phyloP scores from a whole-genome alignment of 1,140 invertebrate genomes.

The Lepidotrigona ventralis region DNA sequence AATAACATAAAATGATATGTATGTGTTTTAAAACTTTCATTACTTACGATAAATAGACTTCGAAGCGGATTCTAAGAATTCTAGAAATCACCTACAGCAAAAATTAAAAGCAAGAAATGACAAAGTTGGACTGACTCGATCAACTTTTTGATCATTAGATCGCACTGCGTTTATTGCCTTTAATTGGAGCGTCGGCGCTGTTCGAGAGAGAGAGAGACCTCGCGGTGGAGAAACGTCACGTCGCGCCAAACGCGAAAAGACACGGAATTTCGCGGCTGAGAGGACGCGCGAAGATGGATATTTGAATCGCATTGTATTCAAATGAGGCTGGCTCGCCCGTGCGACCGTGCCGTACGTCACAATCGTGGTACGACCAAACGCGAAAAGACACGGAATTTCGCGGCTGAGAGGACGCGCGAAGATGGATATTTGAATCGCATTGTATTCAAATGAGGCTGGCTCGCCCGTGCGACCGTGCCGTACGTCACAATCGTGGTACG shows the following conservation, averaged over 20 bases:
- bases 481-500: constrained; percentile 42
- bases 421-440: constrained; percentile 57
- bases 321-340: constrained; percentile 38
- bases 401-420: constrained; percentile 54
- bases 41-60: too few relatives aligned
- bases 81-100: too few relatives aligned
- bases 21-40: too few relatives aligned
- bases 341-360: constrained; percentile 22
- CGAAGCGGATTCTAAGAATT: too few relatives aligned
- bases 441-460: constrained; percentile 60
- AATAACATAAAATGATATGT: too few relatives aligned
- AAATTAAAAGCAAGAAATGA: too few relatives aligned
- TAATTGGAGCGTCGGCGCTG: not conserved
- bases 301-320: constrained; percentile 61
- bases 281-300: constrained; percentile 61
- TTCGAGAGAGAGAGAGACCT: not conserved
- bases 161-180: too few relatives aligned
- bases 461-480: constrained; percentile 3
- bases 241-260: constrained; percentile 17
- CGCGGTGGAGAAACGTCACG: not conserved
- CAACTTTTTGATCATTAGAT: too few relatives aligned
- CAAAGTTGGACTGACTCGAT: too few relatives aligned
- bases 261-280: constrained; percentile 44
- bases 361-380: constrained; percentile 34
- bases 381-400: constrained; percentile 41